Percentiles rank a stretch among this genome's conserved stretches.
Conservation (phyloP, 2,113 vertebrate species). For the Stegostoma tigrinum region DNA sequence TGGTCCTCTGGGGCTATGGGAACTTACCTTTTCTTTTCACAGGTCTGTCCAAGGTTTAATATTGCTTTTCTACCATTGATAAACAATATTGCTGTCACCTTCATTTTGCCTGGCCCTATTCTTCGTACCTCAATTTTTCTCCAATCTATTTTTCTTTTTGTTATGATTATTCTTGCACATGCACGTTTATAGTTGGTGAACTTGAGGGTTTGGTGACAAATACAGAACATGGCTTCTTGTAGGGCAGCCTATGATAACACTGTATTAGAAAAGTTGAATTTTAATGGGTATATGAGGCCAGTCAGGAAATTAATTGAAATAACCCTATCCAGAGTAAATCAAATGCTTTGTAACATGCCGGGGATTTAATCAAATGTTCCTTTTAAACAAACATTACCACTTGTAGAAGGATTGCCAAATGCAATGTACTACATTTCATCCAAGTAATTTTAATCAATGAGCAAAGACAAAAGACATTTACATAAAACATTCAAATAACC, state of each 20-base stretch:
- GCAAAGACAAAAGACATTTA: constrained; percentile 35
- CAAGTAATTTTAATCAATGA: constrained; percentile 28
- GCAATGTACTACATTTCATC: background rate
- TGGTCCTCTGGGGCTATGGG: too few relatives aligned
- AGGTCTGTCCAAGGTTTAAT: too few relatives aligned
- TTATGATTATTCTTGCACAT: background rate
- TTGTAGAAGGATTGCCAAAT: background rate
- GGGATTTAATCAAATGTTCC: constrained; percentile 13
- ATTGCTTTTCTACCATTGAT: background rate
- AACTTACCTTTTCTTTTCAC: too few relatives aligned
- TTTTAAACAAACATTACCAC: constrained; percentile 22
- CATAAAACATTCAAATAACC: constrained; percentile 35
- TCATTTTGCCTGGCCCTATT: background rate
- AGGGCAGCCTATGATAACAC: background rate
- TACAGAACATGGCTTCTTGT: background rate
- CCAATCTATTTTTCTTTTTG: background rate
- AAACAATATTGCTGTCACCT: background rate
- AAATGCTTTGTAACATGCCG: background rate
- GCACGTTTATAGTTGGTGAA: background rate
- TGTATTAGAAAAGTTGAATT: background rate
- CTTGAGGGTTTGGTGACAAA: background rate
- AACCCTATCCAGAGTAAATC: background rate
- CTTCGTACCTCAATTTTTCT: background rate
- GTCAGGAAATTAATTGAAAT: constrained; percentile 1
- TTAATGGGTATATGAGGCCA: background rate